phyloP scores from a whole-genome alignment of 2,113 vertebrate species.

The Agelaius phoeniceus region DNA sequence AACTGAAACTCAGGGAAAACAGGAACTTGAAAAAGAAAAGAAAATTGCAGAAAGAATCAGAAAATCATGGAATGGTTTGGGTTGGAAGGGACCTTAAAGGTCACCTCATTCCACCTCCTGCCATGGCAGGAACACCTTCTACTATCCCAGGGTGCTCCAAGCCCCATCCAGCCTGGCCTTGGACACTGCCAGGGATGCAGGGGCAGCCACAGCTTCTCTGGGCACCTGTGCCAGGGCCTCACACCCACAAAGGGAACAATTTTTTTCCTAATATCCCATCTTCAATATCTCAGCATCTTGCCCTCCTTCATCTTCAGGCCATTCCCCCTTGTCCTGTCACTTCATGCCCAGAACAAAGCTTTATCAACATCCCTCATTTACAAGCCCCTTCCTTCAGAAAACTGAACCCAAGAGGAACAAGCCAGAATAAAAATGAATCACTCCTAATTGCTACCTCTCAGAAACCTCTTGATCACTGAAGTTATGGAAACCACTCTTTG shows the following conservation, averaged over 20 bases:
- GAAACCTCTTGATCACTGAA: neutral
- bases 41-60: neutral
- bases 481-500: neutral
- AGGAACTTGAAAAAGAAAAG: neutral
- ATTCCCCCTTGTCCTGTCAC: neutral
- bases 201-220: neutral
- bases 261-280: neutral
- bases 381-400: neutral
- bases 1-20: neutral
- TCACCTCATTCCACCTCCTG: neutral
- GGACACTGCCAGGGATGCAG: neutral
- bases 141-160: fast-evolving
- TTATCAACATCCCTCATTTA: neutral
- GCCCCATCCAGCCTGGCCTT: fast-evolving
- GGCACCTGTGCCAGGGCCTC: neutral
- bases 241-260: neutral
- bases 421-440: neutral
- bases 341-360: neutral
- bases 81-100: neutral
- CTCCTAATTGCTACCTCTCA: neutral
- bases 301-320: neutral
- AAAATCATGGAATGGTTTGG: neutral
- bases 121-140: neutral
- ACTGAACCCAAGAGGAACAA: neutral
- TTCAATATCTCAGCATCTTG: neutral